phyloP scores from a whole-genome alignment of 2,113 vertebrate genomes.

The Sphyrna mokarran region DNA sequence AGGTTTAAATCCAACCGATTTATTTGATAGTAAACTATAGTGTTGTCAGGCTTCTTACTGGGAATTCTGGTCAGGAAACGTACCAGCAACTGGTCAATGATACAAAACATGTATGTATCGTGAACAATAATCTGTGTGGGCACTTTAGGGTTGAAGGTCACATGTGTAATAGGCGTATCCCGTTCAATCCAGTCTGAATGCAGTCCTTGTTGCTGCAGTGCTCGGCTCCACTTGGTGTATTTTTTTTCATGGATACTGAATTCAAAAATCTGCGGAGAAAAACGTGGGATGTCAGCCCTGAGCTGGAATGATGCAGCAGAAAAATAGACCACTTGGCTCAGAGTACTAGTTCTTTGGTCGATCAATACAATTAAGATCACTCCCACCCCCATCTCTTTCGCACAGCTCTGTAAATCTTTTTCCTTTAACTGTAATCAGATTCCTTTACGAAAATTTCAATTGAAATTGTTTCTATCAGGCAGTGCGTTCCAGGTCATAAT shows the following conservation, averaged over 20 bases:
- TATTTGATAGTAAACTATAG: no score
- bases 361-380: neutral
- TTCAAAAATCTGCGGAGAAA: slow-evolving; percentile 70
- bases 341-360: neutral
- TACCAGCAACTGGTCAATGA: slow-evolving; percentile 87
- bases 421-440: neutral
- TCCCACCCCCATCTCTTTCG: no score
- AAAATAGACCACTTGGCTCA: neutral
- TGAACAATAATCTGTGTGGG: slow-evolving; percentile 75
- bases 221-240: slow-evolving; percentile 80
- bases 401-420: neutral
- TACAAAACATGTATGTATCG: slow-evolving; percentile 80
- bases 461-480: neutral
- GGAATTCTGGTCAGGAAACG: slow-evolving; percentile 40
- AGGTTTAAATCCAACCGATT: no score
- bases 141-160: slow-evolving; percentile 72
- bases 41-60: no score
- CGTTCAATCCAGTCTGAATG: slow-evolving; percentile 75
- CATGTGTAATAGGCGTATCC: slow-evolving; percentile 75
- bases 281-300: neutral
- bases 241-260: slow-evolving; percentile 71
- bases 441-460: no score
- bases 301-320: no score
- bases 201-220: slow-evolving; percentile 68
- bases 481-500: neutral